Evolutionary conservation across 2,888 invertebrate species (phyloP), one percentile per base, ranked within the genome.

Genomic region (Morpho deidamia): DNA sequence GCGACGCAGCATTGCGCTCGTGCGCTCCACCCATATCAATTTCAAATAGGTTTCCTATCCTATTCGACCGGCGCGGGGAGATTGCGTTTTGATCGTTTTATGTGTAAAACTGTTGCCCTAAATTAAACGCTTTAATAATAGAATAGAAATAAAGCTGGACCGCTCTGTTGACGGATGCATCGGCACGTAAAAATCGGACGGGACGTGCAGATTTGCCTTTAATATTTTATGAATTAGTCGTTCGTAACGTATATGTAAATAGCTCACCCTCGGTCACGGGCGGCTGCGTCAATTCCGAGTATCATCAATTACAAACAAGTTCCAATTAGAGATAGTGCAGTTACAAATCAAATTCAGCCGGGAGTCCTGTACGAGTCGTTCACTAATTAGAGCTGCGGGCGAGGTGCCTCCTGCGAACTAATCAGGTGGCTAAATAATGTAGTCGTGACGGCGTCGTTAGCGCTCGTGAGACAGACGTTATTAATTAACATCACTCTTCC

Each of bases 361-460:
- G 71, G 67, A 71, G 72, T 75, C 74, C 74, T 75, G 70, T 69
- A 69, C 65, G 71, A 69, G 74, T 74, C 71, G 74, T 72, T 75
- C 76, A 75, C 81, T 87, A 87, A 86, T 86, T 87, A 83, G 83
- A 71, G 81, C 74, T 79, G 82, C 77, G 79, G 81, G 81, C 77
- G 72, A 73, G 76, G 76, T 73, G 75, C 70, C 70, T 74, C 74
- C 75, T 77, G 79, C 73, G 80, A 82, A 83, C 87, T 87, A 86
- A 88, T 88, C 87, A 87, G 85, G 83, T 87, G 86, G 81, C 81
- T 83, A 86, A 87, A 86, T 88, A 87, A 87, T 86, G 79, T 84
- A 87, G 78, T 83, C 84, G 83, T 87, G 84, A 85, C 83, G 83
- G 78, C 79, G 76, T 84, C 83, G 85, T 86, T 85, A 84, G 83